Base-by-base conservation (phyloP, 2,113 vertebrate species). In the Pterocles gutturalis region DNA sequence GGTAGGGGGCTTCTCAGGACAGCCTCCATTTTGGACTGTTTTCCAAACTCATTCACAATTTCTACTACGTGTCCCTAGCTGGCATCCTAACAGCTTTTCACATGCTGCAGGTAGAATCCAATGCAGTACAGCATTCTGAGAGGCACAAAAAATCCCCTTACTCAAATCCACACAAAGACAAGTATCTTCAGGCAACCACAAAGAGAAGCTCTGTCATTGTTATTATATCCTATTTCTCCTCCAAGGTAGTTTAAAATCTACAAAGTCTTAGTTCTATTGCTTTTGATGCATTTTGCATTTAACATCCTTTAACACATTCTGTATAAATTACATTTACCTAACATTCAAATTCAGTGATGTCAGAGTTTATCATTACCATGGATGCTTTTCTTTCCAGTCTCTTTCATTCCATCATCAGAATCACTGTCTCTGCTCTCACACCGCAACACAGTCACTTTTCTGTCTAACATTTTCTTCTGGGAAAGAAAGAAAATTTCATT, bases 391-490 rank as follows among this genome's bases (percentile, higher is more conserved):
- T 94, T 95, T 66, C 98, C 98, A 17, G 92, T 93, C 34, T 98
- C 98, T 57, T 72, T 87, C 60, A 61, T 61, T 87, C 97, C 98
- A 22, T 97, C 97, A n/a, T 99, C 99, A 61, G 99, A 98, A 90
- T 99, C 98, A 3, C 98, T 99, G 57, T 99, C 99, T 92, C 93
- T 97, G 76, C 95, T 98, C 48, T 98, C 98, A 85, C 77, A 96
- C 71, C 6, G 93, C 87, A 98, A 53, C 46, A 98, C 95, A 12
- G 97, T 94, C 91, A 96, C 96, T 80, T 98, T 98, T 87, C 98
- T 98, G 95, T 99, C 99, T 62, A 98, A 97, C 87, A 97, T 97
- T 96, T 98, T 98, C 95, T 95, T 98, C 99, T 99, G 85, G 48
- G 46, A 38, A 92, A 54, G 91, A 95, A 34, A 41, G 4, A 91